A percentile compares a stretch with the other conserved stretches of the same genome.
Conservation (phyloP, 1,140 invertebrate genomes). For the Anadara kagoshimensis region DNA sequence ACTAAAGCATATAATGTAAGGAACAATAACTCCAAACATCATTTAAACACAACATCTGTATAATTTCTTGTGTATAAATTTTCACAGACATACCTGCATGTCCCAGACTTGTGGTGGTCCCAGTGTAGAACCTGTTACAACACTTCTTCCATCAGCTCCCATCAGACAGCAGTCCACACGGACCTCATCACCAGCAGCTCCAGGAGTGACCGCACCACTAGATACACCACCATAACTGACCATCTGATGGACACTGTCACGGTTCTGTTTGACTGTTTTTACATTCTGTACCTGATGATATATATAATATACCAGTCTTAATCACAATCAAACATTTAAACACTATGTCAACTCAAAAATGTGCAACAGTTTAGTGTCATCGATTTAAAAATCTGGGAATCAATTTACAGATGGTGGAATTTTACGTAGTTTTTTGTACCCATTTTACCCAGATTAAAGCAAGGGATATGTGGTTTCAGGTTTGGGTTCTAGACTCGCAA, state of each 20-base stretch:
- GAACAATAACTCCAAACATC: no score
- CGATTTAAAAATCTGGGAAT: background rate
- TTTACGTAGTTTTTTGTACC: no score
- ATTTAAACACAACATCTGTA: no score
- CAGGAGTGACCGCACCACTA: conserved; percentile 54
- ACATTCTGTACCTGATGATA: conserved; percentile 47
- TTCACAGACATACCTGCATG: conserved; percentile 62
- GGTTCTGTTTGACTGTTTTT: conserved; percentile 54
- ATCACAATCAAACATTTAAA: background rate
- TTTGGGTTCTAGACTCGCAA: no score
- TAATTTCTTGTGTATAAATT: no score
- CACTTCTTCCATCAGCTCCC: conserved; percentile 67
- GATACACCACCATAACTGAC: conserved; percentile 38
- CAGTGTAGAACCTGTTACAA: conserved; percentile 70
- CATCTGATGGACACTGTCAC: conserved; percentile 54
- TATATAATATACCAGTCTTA: background rate
- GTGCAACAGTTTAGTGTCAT: background rate
- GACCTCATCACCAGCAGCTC: conserved; percentile 68
- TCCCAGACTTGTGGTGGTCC: conserved; percentile 74
- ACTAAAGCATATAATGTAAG: no score
- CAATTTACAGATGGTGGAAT: no score
- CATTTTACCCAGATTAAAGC: no score
- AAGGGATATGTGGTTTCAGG: no score
- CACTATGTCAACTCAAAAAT: background rate
- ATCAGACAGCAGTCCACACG: conserved; percentile 72